Conservation (phyloP, 2,888 invertebrate species). For the Exocentrus adspersus region DNA sequence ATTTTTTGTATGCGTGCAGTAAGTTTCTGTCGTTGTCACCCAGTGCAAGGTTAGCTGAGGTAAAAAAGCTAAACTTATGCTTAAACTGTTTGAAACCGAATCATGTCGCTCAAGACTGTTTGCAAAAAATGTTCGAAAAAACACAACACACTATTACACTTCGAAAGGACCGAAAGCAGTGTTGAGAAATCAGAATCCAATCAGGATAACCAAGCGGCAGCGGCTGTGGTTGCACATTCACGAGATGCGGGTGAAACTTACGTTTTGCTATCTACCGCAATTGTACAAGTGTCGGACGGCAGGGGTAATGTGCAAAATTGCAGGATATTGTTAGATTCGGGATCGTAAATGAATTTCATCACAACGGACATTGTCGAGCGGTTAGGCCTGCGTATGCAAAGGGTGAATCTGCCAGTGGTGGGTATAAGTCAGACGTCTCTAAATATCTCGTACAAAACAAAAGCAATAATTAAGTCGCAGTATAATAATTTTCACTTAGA, state of each 20-base stretch:
- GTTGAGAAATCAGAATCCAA: background rate
- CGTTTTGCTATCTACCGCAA: constrained; percentile 29
- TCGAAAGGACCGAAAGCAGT: background rate
- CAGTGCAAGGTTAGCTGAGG: constrained; percentile 11
- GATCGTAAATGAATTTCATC: constrained; percentile 27
- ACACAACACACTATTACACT: background rate
- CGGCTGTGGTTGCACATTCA: background rate
- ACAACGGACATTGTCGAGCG: constrained; percentile 18
- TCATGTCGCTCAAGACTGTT: constrained; percentile 20
- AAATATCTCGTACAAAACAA: constrained; percentile 1
- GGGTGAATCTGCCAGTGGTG: constrained; percentile 2
- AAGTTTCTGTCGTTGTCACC: constrained; percentile 20
- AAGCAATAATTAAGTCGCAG: constrained; percentile 12
- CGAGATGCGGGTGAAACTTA: background rate
- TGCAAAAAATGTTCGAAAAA: background rate
- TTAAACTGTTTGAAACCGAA: constrained; percentile 27
- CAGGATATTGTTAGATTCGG: constrained; percentile 28
- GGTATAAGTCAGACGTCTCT: constrained; percentile 16
- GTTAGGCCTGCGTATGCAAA: constrained; percentile 14
- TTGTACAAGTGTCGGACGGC: constrained; percentile 7
- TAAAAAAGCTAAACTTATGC: constrained; percentile 25
- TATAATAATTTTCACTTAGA: constrained; percentile 1
- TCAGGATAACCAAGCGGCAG: background rate
- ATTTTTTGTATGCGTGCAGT: constrained; percentile 21
- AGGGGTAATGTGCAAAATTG: constrained; percentile 1